Conservation (phyloP, 2,113 vertebrate genomes). For the Ornithorhynchus anatinus region DNA sequence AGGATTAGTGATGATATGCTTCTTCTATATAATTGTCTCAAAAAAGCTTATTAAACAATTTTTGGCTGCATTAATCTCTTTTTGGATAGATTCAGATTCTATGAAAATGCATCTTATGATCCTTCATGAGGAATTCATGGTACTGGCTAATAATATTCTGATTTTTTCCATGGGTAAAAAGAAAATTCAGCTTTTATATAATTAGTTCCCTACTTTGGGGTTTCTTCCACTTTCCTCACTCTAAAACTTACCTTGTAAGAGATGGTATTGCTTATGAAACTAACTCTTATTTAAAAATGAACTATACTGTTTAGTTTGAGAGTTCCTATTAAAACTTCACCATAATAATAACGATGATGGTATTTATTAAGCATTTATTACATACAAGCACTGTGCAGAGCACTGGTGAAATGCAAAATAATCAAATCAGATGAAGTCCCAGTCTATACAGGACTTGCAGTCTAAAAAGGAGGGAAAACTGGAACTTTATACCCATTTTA, state of each 20-base stretch:
- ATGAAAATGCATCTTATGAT: background rate
- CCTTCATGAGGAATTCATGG: background rate
- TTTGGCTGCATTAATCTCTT: background rate
- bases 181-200: background rate
- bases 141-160: conserved; percentile 1
- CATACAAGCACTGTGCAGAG: too few relatives aligned
- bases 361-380: too few relatives aligned
- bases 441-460: too few relatives aligned
- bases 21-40: background rate
- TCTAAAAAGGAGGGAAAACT: too few relatives aligned
- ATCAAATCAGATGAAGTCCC: too few relatives aligned
- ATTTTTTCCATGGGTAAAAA: conserved; percentile 3
- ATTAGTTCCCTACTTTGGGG: background rate
- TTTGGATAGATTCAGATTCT: background rate
- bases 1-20: background rate
- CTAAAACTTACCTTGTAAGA: background rate
- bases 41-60: background rate
- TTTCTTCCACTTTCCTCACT: background rate
- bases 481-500: too few relatives aligned
- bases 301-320: background rate
- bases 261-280: background rate
- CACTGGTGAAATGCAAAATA: too few relatives aligned
- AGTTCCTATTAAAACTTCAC: too few relatives aligned
- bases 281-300: conserved; percentile 14
- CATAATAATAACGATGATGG: too few relatives aligned